Evolutionary conservation across 2,888 invertebrate species (phyloP).

Genomic region (Drosophila macrospina): DNA sequence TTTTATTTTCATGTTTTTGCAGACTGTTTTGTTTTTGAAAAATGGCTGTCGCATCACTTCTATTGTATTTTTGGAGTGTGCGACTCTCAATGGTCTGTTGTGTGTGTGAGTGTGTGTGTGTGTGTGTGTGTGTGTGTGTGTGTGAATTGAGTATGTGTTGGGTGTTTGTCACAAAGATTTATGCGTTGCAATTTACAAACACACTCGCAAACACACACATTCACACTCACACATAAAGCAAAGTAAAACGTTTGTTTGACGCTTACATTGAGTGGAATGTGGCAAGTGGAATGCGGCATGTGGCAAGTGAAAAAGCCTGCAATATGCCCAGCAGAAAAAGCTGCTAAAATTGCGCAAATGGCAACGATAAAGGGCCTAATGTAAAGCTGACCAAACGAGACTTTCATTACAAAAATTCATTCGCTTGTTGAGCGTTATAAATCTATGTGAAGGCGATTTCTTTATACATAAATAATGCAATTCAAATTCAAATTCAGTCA

Average conservation of each 20-base stretch:
- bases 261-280: slow-evolving; percentile 77
- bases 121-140: slow-evolving; percentile 20
- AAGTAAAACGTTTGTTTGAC: slow-evolving; percentile 68
- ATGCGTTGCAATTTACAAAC: slow-evolving; percentile 79
- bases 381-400: slow-evolving; percentile 34
- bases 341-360: slow-evolving; percentile 34
- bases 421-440: slow-evolving; percentile 14
- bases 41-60: slow-evolving; percentile 81
- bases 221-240: slow-evolving; percentile 26
- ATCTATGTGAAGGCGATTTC: slow-evolving; percentile 15
- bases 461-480: slow-evolving; percentile 7
- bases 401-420: slow-evolving; percentile 17
- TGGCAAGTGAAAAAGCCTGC: slow-evolving; percentile 56
- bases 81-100: slow-evolving; percentile 39
- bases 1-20: slow-evolving; percentile 37
- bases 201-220: slow-evolving; percentile 26
- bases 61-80: slow-evolving; percentile 71
- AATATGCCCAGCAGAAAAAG: slow-evolving; percentile 9
- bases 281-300: slow-evolving; percentile 35
- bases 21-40: slow-evolving; percentile 79
- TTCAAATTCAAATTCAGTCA: background rate
- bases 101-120: slow-evolving; percentile 16
- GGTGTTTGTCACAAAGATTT: slow-evolving; percentile 79
- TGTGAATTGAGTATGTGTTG: slow-evolving; percentile 32
- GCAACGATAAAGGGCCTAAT: slow-evolving; percentile 42